Percentiles rank a stretch among this genome's conserved stretches.
phyloP scores from a whole-genome alignment of 2,113 vertebrate species.

The Brachionichthys hirsutus region DNA sequence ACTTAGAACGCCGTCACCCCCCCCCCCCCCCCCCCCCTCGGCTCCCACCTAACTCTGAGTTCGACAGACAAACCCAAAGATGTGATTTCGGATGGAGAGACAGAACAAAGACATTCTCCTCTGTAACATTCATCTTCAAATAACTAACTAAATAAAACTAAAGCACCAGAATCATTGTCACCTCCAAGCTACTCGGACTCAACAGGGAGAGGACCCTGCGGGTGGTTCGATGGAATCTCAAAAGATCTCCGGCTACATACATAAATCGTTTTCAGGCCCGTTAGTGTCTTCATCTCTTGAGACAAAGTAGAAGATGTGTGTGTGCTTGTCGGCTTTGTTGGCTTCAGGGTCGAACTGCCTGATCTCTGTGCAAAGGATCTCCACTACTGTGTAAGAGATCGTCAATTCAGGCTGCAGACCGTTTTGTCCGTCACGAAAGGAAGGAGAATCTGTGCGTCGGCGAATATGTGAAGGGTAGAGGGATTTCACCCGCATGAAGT shows the following conservation, averaged over 20 bases:
- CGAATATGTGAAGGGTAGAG: constrained; percentile 22
- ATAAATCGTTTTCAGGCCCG: constrained; percentile 29
- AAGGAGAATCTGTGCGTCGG: constrained; percentile 43
- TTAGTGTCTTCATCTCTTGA: constrained; percentile 27
- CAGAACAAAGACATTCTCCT: constrained; percentile 79
- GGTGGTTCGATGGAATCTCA: constrained; percentile 20
- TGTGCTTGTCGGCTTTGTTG: constrained; percentile 60
- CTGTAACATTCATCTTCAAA: constrained; percentile 75
- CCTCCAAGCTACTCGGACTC: constrained; percentile 41
- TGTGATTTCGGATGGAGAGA: constrained; percentile 58
- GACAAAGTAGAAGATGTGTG: constrained; percentile 14
- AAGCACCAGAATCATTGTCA: constrained; percentile 58
- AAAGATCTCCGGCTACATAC: constrained; percentile 31
- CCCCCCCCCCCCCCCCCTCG: no score
- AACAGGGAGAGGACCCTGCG: constrained; percentile 10
- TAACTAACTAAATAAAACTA: constrained; percentile 37
- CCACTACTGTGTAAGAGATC: constrained; percentile 36
- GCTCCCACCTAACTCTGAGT: no score
- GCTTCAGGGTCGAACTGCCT: constrained; percentile 76
- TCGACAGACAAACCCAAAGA: constrained; percentile 68
- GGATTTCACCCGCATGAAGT: constrained; percentile 17
- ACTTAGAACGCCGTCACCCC: constrained; percentile 44
- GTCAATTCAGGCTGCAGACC: constrained; percentile 26
- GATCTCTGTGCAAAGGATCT: constrained; percentile 88
- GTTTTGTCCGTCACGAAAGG: constrained; percentile 10